phyloP scores from a whole-genome alignment of 2,888 invertebrate genomes.

The Stegana nigrithorax region DNA sequence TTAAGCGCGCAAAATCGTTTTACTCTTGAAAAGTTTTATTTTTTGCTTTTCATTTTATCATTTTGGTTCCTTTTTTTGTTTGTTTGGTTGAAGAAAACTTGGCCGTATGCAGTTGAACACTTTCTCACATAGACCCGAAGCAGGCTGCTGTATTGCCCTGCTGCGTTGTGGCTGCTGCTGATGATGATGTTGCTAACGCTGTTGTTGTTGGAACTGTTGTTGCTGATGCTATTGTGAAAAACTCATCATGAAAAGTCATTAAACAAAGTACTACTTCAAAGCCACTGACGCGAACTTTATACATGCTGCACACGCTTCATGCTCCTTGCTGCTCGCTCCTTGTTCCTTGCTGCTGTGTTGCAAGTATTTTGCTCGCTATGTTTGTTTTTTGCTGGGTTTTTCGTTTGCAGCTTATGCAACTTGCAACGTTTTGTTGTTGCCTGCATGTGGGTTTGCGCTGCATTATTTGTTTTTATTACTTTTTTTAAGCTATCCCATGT shows the following conservation, averaged over 20 bases:
- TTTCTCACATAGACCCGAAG: no score
- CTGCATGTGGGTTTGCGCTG: no score
- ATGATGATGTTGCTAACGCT: no score
- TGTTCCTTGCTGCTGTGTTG: slow-evolving; percentile 16
- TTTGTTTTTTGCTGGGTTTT: no score
- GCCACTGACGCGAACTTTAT: slow-evolving; percentile 35
- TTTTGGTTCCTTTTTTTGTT: no score
- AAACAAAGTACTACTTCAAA: slow-evolving; percentile 58
- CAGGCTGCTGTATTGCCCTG: no score
- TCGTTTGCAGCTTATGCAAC: no score
- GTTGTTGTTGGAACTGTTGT: no score
- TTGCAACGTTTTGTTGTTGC: no score
- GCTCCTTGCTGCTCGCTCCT: slow-evolving; percentile 3
- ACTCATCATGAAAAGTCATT: slow-evolving; percentile 59
- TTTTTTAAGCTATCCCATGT: slow-evolving; percentile 10
- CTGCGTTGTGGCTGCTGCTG: slow-evolving; percentile 4
- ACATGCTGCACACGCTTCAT: slow-evolving; percentile 19
- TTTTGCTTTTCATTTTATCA: slow-evolving; percentile 2
- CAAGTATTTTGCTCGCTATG: background rate
- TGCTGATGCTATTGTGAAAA: slow-evolving; percentile 27
- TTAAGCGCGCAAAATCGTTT: background rate
- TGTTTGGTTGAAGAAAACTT: no score
- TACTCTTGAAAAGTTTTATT: no score
- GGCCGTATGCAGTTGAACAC: no score
- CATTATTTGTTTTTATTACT: slow-evolving; percentile 11